Conservation (phyloP, 2,888 invertebrate species). For the Pseudococcus jackbeardsleyi region DNA sequence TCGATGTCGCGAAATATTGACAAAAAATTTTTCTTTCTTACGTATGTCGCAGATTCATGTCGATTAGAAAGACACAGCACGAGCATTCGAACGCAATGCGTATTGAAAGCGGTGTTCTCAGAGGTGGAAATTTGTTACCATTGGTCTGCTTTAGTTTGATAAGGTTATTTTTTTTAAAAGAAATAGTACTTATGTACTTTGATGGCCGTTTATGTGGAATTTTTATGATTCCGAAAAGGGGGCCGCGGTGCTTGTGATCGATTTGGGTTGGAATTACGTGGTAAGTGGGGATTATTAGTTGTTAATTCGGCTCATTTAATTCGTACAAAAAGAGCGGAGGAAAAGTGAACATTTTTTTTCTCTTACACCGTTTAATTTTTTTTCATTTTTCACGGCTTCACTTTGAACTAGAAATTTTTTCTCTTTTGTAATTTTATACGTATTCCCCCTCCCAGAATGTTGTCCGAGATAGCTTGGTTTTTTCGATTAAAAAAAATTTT, state of each 20-base stretch:
- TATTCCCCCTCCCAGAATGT: neutral
- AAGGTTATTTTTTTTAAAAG: constrained; percentile 27
- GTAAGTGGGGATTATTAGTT: neutral
- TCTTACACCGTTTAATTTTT: constrained; percentile 19
- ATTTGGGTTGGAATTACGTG: neutral
- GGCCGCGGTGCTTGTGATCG: constrained; percentile 13
- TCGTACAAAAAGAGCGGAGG: neutral
- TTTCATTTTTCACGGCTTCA: constrained; percentile 26
- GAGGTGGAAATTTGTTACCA: constrained; percentile 53
- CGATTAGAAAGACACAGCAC: neutral
- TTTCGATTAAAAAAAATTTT: neutral
- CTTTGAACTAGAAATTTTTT: constrained; percentile 31
- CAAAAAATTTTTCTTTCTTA: neutral
- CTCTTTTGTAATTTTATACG: constrained; percentile 28
- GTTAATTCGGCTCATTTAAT: constrained; percentile 36
- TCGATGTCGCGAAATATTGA: neutral
- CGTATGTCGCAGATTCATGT: constrained; percentile 29
- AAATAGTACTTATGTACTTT: neutral
- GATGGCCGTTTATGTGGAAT: neutral
- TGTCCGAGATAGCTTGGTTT: constrained; percentile 40
- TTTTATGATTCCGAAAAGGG: neutral
- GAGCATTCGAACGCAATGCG: neutral
- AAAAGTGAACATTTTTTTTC: neutral
- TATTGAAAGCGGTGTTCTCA: neutral
- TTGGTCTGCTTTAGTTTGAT: constrained; percentile 51